Conservation (phyloP, 2,113 vertebrate species). For the Trematomus loennbergii region DNA sequence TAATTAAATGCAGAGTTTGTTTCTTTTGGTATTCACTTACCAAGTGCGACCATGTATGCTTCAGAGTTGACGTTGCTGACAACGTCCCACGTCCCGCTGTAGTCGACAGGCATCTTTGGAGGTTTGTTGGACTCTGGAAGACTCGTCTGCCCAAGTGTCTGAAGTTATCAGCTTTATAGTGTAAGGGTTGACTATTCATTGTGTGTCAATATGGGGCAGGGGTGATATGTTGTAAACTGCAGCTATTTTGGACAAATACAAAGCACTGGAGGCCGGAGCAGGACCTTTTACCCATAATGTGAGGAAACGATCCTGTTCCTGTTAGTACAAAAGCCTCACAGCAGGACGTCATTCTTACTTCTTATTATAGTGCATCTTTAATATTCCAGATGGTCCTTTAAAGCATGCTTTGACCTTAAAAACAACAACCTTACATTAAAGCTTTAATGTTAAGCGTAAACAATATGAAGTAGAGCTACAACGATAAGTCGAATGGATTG, state of each 20-base stretch:
- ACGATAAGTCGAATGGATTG: too few species aligned
- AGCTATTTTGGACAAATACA: slow-evolving; percentile 41
- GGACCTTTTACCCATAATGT: slow-evolving; percentile 48
- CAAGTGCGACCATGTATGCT: slow-evolving; percentile 88
- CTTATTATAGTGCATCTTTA: neutral
- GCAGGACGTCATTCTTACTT: neutral
- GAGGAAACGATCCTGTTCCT: slow-evolving; percentile 51
- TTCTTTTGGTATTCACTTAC: slow-evolving; percentile 74
- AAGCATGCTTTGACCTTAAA: neutral
- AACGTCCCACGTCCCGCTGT: slow-evolving; percentile 90
- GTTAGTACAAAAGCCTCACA: neutral
- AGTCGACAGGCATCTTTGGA: slow-evolving; percentile 85
- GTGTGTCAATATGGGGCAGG: slow-evolving; percentile 71
- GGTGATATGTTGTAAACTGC: slow-evolving; percentile 53
- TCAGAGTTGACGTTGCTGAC: slow-evolving; percentile 89
- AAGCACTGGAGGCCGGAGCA: slow-evolving; percentile 24
- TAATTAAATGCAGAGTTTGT: neutral
- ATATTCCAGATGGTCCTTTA: too few species aligned
- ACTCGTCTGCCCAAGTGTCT: neutral
- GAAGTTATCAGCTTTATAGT: neutral
- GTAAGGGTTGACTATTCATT: slow-evolving; percentile 40
- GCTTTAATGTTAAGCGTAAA: neutral
- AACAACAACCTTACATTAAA: neutral
- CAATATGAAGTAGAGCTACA: neutral
- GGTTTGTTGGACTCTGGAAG: slow-evolving; percentile 24